These are phyloP conservation scores for Slavum lentiscoides DNA, from an alignment of 2,888 invertebrate genomes.

Conservation along the genomic window DNA sequence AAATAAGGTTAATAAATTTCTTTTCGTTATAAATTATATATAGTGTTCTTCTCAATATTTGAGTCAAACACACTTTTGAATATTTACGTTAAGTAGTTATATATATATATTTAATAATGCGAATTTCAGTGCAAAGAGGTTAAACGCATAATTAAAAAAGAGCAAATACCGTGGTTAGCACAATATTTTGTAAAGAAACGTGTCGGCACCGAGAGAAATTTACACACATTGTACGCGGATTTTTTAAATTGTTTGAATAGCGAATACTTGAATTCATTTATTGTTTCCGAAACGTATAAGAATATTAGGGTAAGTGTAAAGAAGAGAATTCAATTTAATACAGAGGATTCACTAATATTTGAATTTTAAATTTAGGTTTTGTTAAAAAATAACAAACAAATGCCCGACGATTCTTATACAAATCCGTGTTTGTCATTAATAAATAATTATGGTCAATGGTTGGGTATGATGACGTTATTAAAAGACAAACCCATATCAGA, in stretches of 20 bases:
- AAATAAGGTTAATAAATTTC: slow-evolving; percentile 67
- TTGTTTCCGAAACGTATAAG: slow-evolving; percentile 91
- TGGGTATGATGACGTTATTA: slow-evolving; percentile 94
- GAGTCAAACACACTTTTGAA: background rate
- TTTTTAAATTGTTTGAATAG: slow-evolving; percentile 90
- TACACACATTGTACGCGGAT: slow-evolving; percentile 94
- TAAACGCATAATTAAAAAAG: slow-evolving; percentile 86
- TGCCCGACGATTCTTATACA: slow-evolving; percentile 97
- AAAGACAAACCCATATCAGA: slow-evolving; percentile 86
- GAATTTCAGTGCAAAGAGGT: slow-evolving; percentile 79
- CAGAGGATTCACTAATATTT: background rate
- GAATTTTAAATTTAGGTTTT: slow-evolving; percentile 64
- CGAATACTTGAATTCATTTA: slow-evolving; percentile 80
- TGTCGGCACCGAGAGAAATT: slow-evolving; percentile 96
- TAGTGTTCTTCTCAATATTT: too few relatives aligned
- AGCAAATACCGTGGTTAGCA: slow-evolving; percentile 94
- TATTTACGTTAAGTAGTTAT: background rate
- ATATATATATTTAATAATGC: too few relatives aligned
- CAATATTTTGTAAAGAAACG: slow-evolving; percentile 98
- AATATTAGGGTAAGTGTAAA: slow-evolving; percentile 78
- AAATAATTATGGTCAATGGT: slow-evolving; percentile 98
- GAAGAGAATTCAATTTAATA: background rate
- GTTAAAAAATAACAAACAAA: slow-evolving; percentile 93
- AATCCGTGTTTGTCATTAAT: slow-evolving; percentile 68
- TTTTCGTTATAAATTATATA: background rate